These are phyloP conservation scores for Mirza zaza DNA, from an alignment of 2,113 vertebrate genomes.

Conservation along the genomic window DNA sequence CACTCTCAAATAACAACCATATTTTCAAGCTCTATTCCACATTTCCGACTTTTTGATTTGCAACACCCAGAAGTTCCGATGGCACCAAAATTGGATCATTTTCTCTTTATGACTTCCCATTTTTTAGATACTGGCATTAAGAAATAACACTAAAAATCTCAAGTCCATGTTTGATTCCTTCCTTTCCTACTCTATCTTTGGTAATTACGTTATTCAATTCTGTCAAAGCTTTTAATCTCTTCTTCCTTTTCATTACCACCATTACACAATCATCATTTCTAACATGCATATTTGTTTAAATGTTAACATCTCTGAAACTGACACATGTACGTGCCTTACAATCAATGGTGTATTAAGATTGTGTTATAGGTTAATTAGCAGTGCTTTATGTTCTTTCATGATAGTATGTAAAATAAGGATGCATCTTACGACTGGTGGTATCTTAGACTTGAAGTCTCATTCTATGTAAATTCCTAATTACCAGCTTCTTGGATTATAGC, in stretches of 20 bases:
- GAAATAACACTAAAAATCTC: background rate
- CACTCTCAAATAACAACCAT: background rate
- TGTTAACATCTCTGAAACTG: background rate
- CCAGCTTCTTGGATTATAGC: background rate
- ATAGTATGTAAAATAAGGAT: background rate
- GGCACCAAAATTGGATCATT: background rate
- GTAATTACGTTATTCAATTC: background rate
- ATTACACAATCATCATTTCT: background rate
- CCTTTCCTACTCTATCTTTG: background rate
- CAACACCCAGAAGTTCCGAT: background rate
- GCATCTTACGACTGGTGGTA: background rate
- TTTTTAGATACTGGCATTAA: background rate
- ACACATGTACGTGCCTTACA: background rate
- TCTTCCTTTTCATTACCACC: background rate
- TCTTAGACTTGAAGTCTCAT: background rate
- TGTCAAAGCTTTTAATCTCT: background rate
- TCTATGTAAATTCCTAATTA: constrained; percentile 1
- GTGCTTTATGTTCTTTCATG: background rate
- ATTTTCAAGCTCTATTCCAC: background rate
- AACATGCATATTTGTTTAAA: background rate
- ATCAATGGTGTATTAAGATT: background rate
- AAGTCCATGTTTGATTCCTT: background rate
- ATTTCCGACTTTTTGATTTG: constrained; percentile 5
- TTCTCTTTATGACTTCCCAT: background rate
- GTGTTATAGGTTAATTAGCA: constrained; percentile 2